phyloP scores from a whole-genome alignment of 2,797 vertebrate genomes.

The Poeciliopsis gracilis region DNA sequence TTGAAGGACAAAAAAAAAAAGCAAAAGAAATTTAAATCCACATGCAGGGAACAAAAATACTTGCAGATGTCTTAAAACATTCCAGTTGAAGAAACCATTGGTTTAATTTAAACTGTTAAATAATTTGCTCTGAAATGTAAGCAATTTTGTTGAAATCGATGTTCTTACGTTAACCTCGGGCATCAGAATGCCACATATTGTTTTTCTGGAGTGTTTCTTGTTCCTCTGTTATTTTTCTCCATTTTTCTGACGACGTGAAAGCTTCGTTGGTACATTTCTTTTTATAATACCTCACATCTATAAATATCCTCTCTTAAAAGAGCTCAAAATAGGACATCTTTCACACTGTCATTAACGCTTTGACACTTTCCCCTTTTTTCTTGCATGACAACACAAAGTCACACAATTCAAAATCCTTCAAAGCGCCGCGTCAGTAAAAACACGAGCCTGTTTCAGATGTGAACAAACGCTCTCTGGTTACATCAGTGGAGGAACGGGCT shows the following conservation, averaged over 20 bases:
- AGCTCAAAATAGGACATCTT: slow-evolving; percentile 21
- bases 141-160: neutral
- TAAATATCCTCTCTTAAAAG: slow-evolving; percentile 23
- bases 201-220: neutral
- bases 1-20: neutral
- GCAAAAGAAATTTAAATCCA: neutral
- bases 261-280: neutral
- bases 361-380: slow-evolving; percentile 4
- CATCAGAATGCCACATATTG: neutral
- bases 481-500: slow-evolving; percentile 68
- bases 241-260: slow-evolving; percentile 4
- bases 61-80: neutral
- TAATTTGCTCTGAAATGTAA: neutral
- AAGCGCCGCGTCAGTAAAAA: slow-evolving; percentile 71
- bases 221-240: neutral
- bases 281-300: slow-evolving; percentile 21
- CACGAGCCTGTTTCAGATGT: slow-evolving; percentile 56
- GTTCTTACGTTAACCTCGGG: neutral
- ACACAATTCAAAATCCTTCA: slow-evolving; percentile 62
- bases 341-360: slow-evolving; percentile 33
- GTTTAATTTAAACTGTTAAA: neutral
- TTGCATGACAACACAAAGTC: slow-evolving; percentile 11
- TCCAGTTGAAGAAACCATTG: neutral
- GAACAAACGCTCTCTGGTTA: slow-evolving; percentile 65
- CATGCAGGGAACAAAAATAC: neutral